Evolutionary conservation across 2,888 invertebrate genomes (phyloP).

Genomic region (Drosophila suboccidentalis): DNA sequence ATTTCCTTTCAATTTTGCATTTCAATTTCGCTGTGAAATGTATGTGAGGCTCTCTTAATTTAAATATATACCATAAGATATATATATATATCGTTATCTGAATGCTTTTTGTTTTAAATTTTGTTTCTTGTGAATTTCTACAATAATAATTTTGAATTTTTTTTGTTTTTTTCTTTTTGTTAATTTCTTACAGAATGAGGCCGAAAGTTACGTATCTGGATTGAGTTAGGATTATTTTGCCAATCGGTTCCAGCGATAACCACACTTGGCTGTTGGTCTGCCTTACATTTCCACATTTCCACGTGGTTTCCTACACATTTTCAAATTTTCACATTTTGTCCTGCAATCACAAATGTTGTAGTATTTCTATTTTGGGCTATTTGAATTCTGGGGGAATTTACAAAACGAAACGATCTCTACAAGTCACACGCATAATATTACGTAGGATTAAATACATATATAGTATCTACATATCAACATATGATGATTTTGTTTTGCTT

Average conservation of each 20-base stretch:
- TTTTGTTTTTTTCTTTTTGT: slow-evolving; percentile 18
- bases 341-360: slow-evolving; percentile 61
- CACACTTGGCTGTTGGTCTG: slow-evolving; percentile 40
- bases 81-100: slow-evolving; percentile 54
- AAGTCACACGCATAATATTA: slow-evolving; percentile 66
- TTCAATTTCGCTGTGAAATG: slow-evolving; percentile 55
- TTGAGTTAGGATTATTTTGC: slow-evolving; percentile 68
- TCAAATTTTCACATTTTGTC: slow-evolving; percentile 23
- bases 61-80: slow-evolving; percentile 51
- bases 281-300: slow-evolving; percentile 54
- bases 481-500: slow-evolving; percentile 48
- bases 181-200: slow-evolving; percentile 85
- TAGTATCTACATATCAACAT: slow-evolving; percentile 79
- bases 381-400: slow-evolving; percentile 54
- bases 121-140: slow-evolving; percentile 63
- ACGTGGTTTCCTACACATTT: slow-evolving; percentile 21
- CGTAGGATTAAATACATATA: slow-evolving; percentile 62
- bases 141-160: slow-evolving; percentile 43
- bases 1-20: slow-evolving; percentile 49
- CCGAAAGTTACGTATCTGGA: slow-evolving; percentile 86
- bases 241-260: slow-evolving; percentile 32
- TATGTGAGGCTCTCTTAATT: slow-evolving; percentile 51
- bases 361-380: slow-evolving; percentile 41
- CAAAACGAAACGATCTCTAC: slow-evolving; percentile 75
- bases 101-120: slow-evolving; percentile 52